phyloP scores from a whole-genome alignment of 2,113 vertebrate genomes.

The Esox niger region DNA sequence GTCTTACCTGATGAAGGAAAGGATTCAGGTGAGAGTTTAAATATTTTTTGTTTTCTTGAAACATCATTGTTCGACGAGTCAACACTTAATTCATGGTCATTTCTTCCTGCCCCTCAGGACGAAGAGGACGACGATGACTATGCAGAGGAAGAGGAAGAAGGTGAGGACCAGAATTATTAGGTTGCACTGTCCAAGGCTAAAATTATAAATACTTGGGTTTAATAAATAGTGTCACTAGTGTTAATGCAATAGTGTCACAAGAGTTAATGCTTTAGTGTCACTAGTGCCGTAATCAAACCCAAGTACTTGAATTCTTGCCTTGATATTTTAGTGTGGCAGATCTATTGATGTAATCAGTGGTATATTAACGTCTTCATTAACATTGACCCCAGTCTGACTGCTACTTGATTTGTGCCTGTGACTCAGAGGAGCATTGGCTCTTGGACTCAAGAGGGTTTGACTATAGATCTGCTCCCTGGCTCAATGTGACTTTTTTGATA shows the following conservation, averaged over 20 bases:
- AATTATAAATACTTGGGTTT: no score
- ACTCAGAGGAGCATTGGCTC: not conserved
- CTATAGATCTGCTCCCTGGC: not conserved
- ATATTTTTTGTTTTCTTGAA: not conserved
- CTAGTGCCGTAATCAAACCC: not conserved
- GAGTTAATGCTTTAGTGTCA: no score
- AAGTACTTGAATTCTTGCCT: not conserved
- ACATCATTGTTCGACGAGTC: not conserved
- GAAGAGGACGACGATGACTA: slow-evolving; percentile 55
- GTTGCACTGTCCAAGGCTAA: no score
- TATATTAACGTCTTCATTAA: not conserved
- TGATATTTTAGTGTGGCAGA: not conserved
- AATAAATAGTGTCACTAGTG: no score
- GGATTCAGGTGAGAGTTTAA: slow-evolving; percentile 19
- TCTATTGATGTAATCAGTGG: not conserved
- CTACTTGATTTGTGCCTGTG: not conserved
- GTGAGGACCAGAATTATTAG: slow-evolving; percentile 26
- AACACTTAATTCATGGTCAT: not conserved
- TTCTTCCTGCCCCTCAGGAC: slow-evolving; percentile 31
- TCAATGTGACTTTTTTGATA: not conserved
- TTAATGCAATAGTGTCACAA: no score
- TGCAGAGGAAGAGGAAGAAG: slow-evolving; percentile 56
- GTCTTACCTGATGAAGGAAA: slow-evolving; percentile 19
- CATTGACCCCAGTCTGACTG: not conserved
- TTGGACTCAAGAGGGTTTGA: not conserved